Base-by-base conservation (phyloP, 1,140 invertebrate species). In the Triops longicaudatus region DNA sequence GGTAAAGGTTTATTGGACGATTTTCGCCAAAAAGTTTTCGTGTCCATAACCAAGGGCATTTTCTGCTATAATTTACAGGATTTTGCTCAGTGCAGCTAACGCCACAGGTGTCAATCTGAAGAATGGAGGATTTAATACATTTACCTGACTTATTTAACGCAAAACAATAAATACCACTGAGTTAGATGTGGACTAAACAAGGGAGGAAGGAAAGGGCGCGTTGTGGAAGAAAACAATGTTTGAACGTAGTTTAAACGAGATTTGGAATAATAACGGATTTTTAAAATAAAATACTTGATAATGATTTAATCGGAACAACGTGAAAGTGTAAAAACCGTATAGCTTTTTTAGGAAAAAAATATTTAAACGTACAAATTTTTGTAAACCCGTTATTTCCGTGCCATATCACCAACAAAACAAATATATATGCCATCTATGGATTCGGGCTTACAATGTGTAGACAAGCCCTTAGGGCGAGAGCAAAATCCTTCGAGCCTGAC, bases 341-440 rank as follows among this genome's bases (percentile, higher is more conserved):
- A 7, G 31, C 2, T 37, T 37, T 37, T 37, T 37, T 4, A 63
- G 22, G 50, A 22, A 63, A n/a, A 63, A 63, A 63, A 63, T 14
- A 14, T 1, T 10, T 12, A 0, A 63, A 9, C 22, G 50, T 63
- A 9, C 17, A n/a, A 63, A 63, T 14, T 22, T 63, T 63, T 22
- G 50, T 63, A 63, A 63, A 63, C 50, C 50, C 50, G 50, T 63
- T 63, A 63, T 63, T 17, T n/a, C 50, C 50, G 5, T 63, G 50
- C 50, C 50, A 63, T 63, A 63, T 63, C 50, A 63, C 50, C 50
- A 63, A 63, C 50, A 63, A 63, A 63, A 63, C 50, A 63, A 63
- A 63, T 14, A 14, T 22, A 17, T n/a, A 63, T 3, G 50, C 50
- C 50, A 63, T 63, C 50, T 63, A 63, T 63, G 50, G 50, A 63